Evolutionary conservation across 2,888 invertebrate species (phyloP), one percentile per base, ranked within the genome.

Genomic region (Trichogramma dendrolimi): DNA sequence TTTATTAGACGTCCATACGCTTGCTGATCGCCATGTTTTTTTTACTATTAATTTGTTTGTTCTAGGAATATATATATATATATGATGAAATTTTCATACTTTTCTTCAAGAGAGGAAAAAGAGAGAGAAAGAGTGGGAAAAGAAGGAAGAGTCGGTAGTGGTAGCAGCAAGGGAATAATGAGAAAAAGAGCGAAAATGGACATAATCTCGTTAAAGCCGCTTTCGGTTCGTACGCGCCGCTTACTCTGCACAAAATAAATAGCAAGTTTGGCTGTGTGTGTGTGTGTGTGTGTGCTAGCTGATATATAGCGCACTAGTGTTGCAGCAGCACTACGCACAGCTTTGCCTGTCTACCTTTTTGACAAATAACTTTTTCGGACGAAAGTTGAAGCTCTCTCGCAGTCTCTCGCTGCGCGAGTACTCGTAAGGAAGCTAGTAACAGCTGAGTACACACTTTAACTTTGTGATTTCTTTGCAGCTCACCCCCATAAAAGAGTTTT

Each of bases 321-420:
- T 11, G 4, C 44, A 6, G 39, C 1, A 43, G 7, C 27, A 27
- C 27, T 27, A 27, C 3, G 27, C 27, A 27, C 27, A 27, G 27
- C 27, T 27, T 27, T 27, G 27, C 27, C 27, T 44, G 47, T 47
- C 51, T n/a, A 11, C 40, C 53, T 53, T 61, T 61, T 54, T 61
- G 49, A 61, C 57, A 50, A 58, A 62, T 58, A 58, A 62, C 61
- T 58, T 58, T 57, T n/a, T 10, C 52, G 43, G 39, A 4, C 42
- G 6, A 46, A 6, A 11, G 27, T 40, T 6, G 11, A 27, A 14
- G 53, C 39, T 11, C 11, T 39, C 27, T 14, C 14, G 14, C 14
- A 14, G 14, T 14, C 14, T 14, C 14, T 27, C 27, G 27, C 27
- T 27, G 27, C 27, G 27, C 27, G 27, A 27, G 27, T 27, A 27